Percentiles rank a stretch among this genome's conserved stretches.
Conservation (phyloP, 2,888 invertebrate species). For the Craniophora ligustri region DNA sequence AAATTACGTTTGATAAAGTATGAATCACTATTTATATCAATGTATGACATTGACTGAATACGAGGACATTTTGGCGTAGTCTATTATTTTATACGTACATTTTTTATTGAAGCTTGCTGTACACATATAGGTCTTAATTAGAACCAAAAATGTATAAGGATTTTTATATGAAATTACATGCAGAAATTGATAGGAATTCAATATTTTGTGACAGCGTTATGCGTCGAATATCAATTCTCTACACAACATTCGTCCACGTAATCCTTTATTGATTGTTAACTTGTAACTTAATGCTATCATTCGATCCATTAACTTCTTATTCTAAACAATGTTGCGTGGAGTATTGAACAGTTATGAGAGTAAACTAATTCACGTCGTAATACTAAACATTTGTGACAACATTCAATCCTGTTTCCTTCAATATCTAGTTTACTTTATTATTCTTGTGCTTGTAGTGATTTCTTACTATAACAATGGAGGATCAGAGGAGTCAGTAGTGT, state of each 20-base stretch:
- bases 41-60: slow-evolving; percentile 32
- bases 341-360: slow-evolving; percentile 73
- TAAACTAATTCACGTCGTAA: slow-evolving; percentile 71
- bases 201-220: slow-evolving; percentile 75
- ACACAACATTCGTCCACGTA: slow-evolving; percentile 63
- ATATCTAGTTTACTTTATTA: slow-evolving; percentile 63
- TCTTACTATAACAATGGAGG: slow-evolving; percentile 74
- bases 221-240: slow-evolving; percentile 73
- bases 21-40: slow-evolving; percentile 25
- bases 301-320: slow-evolving; percentile 5
- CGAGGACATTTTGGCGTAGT: slow-evolving; percentile 39
- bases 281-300: slow-evolving; percentile 10
- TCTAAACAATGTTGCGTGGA: slow-evolving; percentile 68
- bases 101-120: slow-evolving; percentile 46
- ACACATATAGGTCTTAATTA: slow-evolving; percentile 39
- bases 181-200: slow-evolving; percentile 30
- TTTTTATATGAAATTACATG: slow-evolving; percentile 6
- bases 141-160: slow-evolving; percentile 31
- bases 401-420: slow-evolving; percentile 79
- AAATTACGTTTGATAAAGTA: slow-evolving; percentile 48
- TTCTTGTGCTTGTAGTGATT: slow-evolving; percentile 81
- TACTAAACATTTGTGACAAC: slow-evolving; percentile 43
- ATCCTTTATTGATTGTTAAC: slow-evolving; percentile 8
- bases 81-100: slow-evolving; percentile 34
- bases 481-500: slow-evolving; percentile 77